Percentiles rank a stretch among this genome's conserved stretches.
phyloP scores from a whole-genome alignment of 2,888 invertebrate species.

The Leptinotarsa rubiginosa region DNA sequence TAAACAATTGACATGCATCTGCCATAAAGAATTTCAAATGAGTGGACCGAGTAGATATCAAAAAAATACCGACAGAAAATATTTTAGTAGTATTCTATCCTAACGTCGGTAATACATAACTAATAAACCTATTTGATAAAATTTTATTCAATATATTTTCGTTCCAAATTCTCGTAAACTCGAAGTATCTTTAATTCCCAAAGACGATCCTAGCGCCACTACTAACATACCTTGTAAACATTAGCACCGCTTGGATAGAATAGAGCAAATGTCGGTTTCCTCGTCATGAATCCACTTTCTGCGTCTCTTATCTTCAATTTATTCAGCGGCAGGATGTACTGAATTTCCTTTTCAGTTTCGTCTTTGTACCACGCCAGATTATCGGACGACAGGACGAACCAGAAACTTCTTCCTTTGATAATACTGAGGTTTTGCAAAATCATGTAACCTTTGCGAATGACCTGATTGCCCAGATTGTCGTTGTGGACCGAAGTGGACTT shows the following conservation, averaged over 20 bases:
- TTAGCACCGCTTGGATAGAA: conserved; percentile 98
- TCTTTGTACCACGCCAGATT: conserved; percentile 91
- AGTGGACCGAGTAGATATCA: no score
- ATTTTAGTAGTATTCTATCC: no score
- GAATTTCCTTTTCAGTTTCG: conserved; percentile 99
- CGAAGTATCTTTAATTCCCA: no score
- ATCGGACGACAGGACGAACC: conserved; percentile 96
- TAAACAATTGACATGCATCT: no score
- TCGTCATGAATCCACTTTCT: conserved; percentile 97
- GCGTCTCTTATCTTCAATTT: conserved; percentile 95
- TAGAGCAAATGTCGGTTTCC: conserved; percentile 95
- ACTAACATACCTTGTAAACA: conserved; percentile 79
- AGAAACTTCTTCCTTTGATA: conserved; percentile 98
- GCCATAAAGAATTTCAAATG: no score
- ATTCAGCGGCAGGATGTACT: conserved; percentile 98
- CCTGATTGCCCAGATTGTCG: conserved; percentile 93
- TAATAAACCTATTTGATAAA: no score
- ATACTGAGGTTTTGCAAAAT: conserved; percentile 98
- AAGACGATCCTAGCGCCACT: no score
- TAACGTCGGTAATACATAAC: no score
- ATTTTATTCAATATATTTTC: no score
- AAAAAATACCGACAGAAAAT: no score
- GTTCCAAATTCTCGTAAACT: no score
- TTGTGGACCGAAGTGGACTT: conserved; percentile 86
- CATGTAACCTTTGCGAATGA: conserved; percentile 99